These are phyloP conservation scores for Micrasema longulum DNA, from an alignment of 1,140 invertebrate genomes.

Conservation along the genomic window DNA sequence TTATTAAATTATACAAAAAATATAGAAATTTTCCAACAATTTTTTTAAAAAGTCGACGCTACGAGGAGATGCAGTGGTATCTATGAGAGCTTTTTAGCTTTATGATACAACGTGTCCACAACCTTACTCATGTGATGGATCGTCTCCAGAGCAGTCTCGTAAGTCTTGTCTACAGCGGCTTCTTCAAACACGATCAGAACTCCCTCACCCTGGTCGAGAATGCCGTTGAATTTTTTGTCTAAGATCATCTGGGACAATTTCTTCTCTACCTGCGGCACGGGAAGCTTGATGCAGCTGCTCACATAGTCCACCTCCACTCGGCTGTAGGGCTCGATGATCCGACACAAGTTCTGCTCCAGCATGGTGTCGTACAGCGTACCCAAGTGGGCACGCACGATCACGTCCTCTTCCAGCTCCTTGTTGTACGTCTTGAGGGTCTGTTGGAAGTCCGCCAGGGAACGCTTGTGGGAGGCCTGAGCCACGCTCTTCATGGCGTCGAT, in stretches of 20 bases:
- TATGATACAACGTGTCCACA: conserved; percentile 97
- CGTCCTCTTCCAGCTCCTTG: conserved; percentile 93
- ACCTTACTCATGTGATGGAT: conserved; percentile 99
- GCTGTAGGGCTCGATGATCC: conserved; percentile 99
- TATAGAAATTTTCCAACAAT: conserved; percentile 29
- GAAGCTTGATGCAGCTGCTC: conserved; percentile 80
- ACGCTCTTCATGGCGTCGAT: conserved; percentile 98
- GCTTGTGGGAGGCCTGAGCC: conserved; percentile 94
- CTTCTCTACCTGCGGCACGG: conserved; percentile 93
- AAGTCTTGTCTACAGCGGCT: conserved; percentile 94
- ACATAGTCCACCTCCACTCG: conserved; percentile 87
- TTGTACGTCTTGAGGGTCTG: conserved; percentile 87
- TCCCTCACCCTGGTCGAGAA: conserved; percentile 96
- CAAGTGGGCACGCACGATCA: conserved; percentile 95
- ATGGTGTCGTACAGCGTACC: conserved; percentile 98
- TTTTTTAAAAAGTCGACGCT: neutral
- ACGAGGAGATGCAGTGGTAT: neutral
- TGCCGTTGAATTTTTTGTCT: conserved; percentile 97
- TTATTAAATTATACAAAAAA: conserved; percentile 34
- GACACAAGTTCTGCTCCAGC: conserved; percentile 98
- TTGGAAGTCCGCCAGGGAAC: conserved; percentile 97
- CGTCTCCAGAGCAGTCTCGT: conserved; percentile 95
- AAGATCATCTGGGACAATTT: conserved; percentile 99
- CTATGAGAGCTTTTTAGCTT: conserved; percentile 97
- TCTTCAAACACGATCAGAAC: conserved; percentile 98